Base-by-base conservation (phyloP, 1,140 invertebrate genomes). In the Drosophila punjabiensis region DNA sequence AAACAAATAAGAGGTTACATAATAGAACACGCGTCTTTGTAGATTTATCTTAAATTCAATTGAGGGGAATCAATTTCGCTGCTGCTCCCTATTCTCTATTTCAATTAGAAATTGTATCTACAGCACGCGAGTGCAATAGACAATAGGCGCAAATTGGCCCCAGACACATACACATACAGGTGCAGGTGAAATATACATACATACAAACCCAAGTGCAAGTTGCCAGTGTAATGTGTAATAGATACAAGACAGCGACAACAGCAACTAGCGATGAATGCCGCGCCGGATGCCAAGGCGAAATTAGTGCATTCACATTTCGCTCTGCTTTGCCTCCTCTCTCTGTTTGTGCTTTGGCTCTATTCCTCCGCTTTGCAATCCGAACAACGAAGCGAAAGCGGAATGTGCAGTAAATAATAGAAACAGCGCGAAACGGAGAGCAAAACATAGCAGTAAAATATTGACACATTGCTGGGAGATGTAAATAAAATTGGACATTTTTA, bases 301-400 rank as follows among this genome's bases (percentile, higher is more conserved):
- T 91, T 91, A 91, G 88, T 91, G 88, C 88, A 91, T 91, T 91
- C 88, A 91, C 88, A 91, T 91, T 88, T 91, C 78, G 83, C 77
- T 84, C 76, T 63, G 81, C 83, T 75, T 71, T 71, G 50, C 60
- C 50, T 64, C 35, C 55, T 28, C 55, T 58, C 20, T 24, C 14
- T 58, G 20, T 5, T 73, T 81, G 65, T 69, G 67, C 68, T 71
- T 69, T 65, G 60, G 35, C 60, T 79, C 28, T 55, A 14, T 24
- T 37, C 8, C 53, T 55, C 24, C 45, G 69, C 37, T 78, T 68
- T 59, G 77, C 48, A 82, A 83, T 77, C 65, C 84, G 73, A 87
- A 88, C 56, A 50, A 33, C 64, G 50, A 58, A 45, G 41, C 43
- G 24, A 58, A 81, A 52, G 52, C 45, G 39, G 64, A 87, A 48